Evolutionary conservation across 35 echinoderm and acorn worm species (phyloP).

Genomic region (Diadema setosum): DNA sequence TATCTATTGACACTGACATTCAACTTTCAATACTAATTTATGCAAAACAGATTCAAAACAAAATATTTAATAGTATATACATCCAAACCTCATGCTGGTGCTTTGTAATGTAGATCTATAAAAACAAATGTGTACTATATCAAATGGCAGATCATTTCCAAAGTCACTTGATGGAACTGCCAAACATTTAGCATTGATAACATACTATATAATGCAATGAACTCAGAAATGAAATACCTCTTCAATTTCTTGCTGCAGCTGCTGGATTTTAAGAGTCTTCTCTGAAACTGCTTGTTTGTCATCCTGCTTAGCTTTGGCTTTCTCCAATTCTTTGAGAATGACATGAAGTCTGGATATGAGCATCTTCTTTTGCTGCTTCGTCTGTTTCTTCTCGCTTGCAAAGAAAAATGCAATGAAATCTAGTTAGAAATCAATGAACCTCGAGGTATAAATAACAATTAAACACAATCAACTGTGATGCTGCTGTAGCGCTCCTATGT

Average conservation of each 20-base stretch:
- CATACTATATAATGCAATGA: background rate
- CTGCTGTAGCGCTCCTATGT: no score
- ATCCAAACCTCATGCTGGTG: no score
- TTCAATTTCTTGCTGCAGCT: slow-evolving; percentile 13
- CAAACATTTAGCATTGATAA: background rate
- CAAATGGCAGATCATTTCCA: background rate
- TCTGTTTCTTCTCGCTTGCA: no score
- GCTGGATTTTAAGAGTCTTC: background rate
- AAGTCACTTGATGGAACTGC: background rate
- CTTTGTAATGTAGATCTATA: background rate
- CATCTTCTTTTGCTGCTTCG: no score
- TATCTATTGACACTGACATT: no score
- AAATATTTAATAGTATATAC: no score
- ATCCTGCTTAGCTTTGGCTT: background rate
- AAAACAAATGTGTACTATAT: background rate
- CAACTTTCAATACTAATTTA: no score
- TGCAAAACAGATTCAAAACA: no score
- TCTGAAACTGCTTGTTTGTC: background rate
- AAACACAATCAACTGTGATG: no score
- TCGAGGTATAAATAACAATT: no score
- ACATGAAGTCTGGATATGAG: slow-evolving; percentile 40
- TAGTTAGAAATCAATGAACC: no score
- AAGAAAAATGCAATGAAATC: no score
- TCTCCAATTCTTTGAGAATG: slow-evolving; percentile 30
- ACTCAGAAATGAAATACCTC: slow-evolving; percentile 15